A percentile compares a stretch with the other conserved stretches of the same genome.
phyloP scores from a whole-genome alignment of 2,888 invertebrate genomes.

The Carterocephalus palaemon region DNA sequence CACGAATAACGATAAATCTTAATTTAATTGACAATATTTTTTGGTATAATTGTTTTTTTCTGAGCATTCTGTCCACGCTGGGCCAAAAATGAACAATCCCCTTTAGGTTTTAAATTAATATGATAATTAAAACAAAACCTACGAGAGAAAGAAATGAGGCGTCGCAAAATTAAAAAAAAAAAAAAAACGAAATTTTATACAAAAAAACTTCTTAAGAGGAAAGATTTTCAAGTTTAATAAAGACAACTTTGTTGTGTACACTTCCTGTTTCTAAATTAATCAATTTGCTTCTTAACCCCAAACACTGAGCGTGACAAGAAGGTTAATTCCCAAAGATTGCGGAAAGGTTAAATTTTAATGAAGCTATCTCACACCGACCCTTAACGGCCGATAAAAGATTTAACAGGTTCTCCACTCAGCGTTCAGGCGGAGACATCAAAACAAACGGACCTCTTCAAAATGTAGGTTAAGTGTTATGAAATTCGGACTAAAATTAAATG shows the following conservation, averaged over 20 bases:
- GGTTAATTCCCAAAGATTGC: slow-evolving; percentile 38
- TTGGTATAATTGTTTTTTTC: no score
- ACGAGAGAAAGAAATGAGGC: no score
- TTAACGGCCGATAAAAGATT: slow-evolving; percentile 56
- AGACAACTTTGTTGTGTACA: slow-evolving; percentile 3
- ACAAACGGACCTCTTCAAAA: slow-evolving; percentile 45
- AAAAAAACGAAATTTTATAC: no score
- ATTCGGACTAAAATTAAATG: slow-evolving; percentile 32
- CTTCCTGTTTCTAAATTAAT: slow-evolving; percentile 15
- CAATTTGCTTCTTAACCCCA: slow-evolving; percentile 10
- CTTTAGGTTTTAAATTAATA: no score
- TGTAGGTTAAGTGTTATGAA: slow-evolving; percentile 41
- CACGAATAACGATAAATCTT: no score
- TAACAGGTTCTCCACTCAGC: slow-evolving; percentile 42
- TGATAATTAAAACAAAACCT: no score
- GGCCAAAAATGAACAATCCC: no score
- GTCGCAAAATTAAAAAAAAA: no score
- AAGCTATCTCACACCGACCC: slow-evolving; percentile 39
- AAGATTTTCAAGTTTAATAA: slow-evolving; percentile 1
- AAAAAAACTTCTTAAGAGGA: no score
- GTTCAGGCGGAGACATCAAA: slow-evolving; percentile 45
- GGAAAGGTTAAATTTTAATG: slow-evolving; percentile 46
- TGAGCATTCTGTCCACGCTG: no score
- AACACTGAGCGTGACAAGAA: slow-evolving; percentile 25
- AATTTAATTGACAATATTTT: no score